phyloP scores from a whole-genome alignment of 2,888 invertebrate species.

The Formica aserva region DNA sequence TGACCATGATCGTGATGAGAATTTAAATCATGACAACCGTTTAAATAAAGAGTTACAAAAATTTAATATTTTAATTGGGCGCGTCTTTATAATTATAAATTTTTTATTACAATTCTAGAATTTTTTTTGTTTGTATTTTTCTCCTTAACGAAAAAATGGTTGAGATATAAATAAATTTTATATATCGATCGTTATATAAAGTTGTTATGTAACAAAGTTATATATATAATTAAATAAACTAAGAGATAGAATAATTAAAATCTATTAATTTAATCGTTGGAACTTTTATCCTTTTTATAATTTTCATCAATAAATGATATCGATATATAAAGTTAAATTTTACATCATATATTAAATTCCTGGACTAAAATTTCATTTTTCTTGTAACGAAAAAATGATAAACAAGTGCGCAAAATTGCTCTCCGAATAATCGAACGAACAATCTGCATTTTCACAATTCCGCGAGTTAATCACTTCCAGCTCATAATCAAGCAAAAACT shows the following conservation, averaged over 20 bases:
- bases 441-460: constrained; percentile 15
- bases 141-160: not conserved
- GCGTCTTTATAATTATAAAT: not conserved
- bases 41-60: constrained; percentile 19
- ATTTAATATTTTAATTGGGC: not conserved
- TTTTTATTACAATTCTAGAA: not conserved
- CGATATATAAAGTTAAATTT: constrained; percentile 17
- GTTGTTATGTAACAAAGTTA: too few relatives aligned
- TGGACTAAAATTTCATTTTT: not conserved
- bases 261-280: not conserved
- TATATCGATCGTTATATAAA: not conserved
- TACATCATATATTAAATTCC: not conserved
- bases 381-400: not conserved
- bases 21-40: constrained; percentile 1
- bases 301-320: not conserved
- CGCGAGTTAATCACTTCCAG: constrained; percentile 34
- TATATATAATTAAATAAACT: not conserved
- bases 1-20: constrained; percentile 34
- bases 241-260: not conserved
- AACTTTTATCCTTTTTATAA: not conserved
- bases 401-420: constrained; percentile 1
- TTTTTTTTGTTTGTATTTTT: not conserved
- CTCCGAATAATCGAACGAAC: not conserved
- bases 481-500: constrained; percentile 18
- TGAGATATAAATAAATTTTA: not conserved